These are phyloP conservation scores for Sula dactylatra DNA, from an alignment of 2,113 vertebrate species.

Conservation along the genomic window DNA sequence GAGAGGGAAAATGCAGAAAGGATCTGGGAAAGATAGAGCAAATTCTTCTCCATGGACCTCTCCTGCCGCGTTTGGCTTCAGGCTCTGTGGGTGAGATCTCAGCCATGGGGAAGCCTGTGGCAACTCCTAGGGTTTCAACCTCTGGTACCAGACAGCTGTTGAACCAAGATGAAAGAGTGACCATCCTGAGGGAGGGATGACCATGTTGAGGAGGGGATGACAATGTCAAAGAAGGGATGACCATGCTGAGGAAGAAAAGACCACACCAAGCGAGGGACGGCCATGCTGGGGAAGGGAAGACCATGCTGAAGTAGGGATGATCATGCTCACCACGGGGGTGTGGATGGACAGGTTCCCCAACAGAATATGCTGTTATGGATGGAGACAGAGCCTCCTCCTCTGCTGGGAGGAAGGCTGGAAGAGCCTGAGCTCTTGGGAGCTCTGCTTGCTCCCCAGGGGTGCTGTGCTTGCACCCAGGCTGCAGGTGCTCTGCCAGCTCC, in stretches of 20 bases:
- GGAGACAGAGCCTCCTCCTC: background rate
- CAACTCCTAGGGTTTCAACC: background rate
- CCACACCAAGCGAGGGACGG: background rate
- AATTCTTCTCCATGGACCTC: background rate
- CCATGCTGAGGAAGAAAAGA: background rate
- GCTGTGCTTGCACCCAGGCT: background rate
- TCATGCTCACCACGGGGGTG: background rate
- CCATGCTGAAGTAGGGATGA: background rate
- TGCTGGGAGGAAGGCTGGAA: background rate
- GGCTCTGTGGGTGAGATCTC: background rate
- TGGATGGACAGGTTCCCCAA: background rate
- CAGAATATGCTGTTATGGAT: background rate
- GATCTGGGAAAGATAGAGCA: background rate
- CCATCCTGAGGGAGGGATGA: background rate
- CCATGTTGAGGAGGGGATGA: background rate
- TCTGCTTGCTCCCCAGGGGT: background rate
- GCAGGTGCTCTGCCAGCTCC: background rate
- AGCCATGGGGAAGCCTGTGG: background rate
- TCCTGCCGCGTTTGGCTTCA: background rate
- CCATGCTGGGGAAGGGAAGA: background rate
- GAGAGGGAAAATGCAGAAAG: background rate
- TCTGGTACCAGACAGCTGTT: background rate
- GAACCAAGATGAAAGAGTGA: background rate
- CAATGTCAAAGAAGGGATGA: background rate
- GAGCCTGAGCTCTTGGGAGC: background rate